A percentile compares a stretch with the other conserved stretches of the same genome.
Conservation (phyloP, 1,140 invertebrate genomes). For the Asbolus verrucosus region DNA sequence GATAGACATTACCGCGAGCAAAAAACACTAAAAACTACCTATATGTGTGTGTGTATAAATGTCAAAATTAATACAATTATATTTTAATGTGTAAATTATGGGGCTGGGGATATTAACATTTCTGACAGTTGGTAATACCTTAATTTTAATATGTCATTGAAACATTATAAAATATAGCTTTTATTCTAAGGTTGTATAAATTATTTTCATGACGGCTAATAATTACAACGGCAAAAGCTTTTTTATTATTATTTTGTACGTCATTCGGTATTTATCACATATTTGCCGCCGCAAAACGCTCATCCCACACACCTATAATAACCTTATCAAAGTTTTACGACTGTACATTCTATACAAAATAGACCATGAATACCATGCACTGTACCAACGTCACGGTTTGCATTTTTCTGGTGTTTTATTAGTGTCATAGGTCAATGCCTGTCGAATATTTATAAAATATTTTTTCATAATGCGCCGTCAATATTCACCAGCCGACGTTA, state of each 20-base stretch:
- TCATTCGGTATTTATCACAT: conserved; percentile 35
- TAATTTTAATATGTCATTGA: conserved; percentile 38
- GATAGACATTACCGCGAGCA: not conserved
- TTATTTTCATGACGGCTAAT: conserved; percentile 32
- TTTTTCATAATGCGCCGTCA: not conserved
- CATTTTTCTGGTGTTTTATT: conserved; percentile 13
- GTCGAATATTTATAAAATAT: conserved; percentile 28
- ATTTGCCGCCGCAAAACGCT: conserved; percentile 11
- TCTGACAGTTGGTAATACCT: not conserved
- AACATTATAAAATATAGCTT: conserved; percentile 32
- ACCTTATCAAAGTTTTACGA: conserved; percentile 31
- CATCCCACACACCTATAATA: conserved; percentile 31
- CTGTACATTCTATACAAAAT: conserved; percentile 21
- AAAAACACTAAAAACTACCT: no score
- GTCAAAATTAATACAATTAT: conserved; percentile 21
- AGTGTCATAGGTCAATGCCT: conserved; percentile 37
- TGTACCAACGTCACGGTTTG: conserved; percentile 13
- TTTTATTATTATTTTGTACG: conserved; percentile 35
- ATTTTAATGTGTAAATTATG: conserved; percentile 6
- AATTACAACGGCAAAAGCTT: conserved; percentile 28
- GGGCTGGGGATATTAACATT: not conserved
- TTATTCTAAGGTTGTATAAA: conserved; percentile 37
- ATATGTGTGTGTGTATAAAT: conserved; percentile 5
- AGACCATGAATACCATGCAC: conserved; percentile 12
- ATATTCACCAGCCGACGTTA: not conserved